phyloP scores from a whole-genome alignment of 2,113 vertebrate species.

The Leptodactylus fuscus region DNA sequence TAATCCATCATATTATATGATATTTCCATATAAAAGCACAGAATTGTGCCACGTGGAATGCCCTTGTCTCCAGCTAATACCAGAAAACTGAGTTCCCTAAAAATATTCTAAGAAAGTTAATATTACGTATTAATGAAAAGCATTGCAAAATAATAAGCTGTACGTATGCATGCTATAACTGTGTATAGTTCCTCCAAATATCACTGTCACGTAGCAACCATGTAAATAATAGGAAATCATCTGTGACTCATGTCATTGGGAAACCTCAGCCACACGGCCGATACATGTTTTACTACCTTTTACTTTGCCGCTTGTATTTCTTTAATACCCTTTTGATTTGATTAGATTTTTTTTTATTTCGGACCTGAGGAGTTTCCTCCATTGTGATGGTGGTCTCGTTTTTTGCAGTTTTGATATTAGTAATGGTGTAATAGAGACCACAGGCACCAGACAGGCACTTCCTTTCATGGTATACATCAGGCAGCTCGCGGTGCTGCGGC shows the following conservation, averaged over 20 bases:
- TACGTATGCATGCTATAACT: neutral
- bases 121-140: neutral
- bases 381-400: neutral
- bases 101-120: too few species aligned
- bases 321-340: too few species aligned
- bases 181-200: conserved; percentile 12
- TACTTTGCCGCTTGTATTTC: neutral
- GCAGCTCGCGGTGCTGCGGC: neutral
- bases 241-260: conserved; percentile 26
- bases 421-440: neutral
- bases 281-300: neutral
- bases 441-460: neutral
- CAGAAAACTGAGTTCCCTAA: too few species aligned
- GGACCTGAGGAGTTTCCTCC: neutral
- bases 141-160: neutral
- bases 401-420: too few species aligned
- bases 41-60: too few species aligned
- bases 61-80: too few species aligned
- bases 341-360: neutral
- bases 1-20: too few species aligned
- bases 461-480: neutral
- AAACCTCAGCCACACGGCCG: conserved; percentile 14
- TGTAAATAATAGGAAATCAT: conserved; percentile 1
- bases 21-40: too few species aligned
- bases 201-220: conserved; percentile 13